Evolutionary conservation across 1,140 invertebrate species (phyloP), one percentile per base, ranked within the genome.

Genomic region (Chionoecetes opilio): DNA sequence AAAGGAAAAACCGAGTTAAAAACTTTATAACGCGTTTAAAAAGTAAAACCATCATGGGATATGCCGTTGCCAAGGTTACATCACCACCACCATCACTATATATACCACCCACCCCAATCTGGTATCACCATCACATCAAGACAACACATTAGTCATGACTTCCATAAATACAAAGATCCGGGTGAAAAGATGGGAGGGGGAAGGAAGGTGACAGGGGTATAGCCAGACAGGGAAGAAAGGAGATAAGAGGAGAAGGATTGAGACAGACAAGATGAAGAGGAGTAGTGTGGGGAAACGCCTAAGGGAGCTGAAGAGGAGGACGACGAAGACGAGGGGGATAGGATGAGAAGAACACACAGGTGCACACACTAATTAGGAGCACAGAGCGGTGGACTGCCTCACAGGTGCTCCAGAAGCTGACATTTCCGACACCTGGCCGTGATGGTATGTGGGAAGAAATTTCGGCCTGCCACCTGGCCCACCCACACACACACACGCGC

Each of bases 321-420:
- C 5, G 63, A 75, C 21, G 63, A n/a, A 21, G 63, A 75, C 11
- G 53, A 21, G 53, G 53, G 63, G 63, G 63, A 26, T 17, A 8
- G 8, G 63, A 5, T 17, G n/a, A 75, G 11, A 75, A n/a, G 63
- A 75, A 17, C 17, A 86, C 85, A 86, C 85, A 86, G 32, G 85
- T 86, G 85, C 32, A 86, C 85, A 86, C 85, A 31, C 85, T 38
- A 75, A 75, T 75, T 75, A 75, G 63, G 21, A 75, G 63, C n/a
- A 26, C 63, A 75, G 63, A 26, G 63, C 63, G 63, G 63, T 75
- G 63, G 63, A n/a, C 63, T 75, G 63, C 63, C 63, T 75, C 63
- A 34, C 85, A 35, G 85, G 85, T 86, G 85, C 85, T 86, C 85
- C 85, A 86, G 85, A 35, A 86, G 32, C 85, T 35, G 32, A 86